Evolutionary conservation across 1,140 invertebrate species (phyloP), one percentile per base, ranked within the genome.

Genomic region (Pygmarrhopalites habei): DNA sequence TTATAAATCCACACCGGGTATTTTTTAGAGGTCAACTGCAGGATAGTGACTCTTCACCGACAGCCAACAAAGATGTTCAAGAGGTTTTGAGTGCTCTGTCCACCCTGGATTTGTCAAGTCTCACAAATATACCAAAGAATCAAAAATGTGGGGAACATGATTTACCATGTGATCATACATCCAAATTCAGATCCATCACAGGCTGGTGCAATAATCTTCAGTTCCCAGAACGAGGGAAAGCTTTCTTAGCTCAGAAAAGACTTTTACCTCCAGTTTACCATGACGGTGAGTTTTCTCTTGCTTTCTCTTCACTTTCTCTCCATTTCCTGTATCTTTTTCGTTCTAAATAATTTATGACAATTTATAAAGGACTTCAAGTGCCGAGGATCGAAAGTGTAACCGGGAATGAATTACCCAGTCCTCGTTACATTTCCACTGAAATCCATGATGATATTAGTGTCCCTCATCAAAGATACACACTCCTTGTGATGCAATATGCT

Each of bases 391-490:
- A 81, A 3, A 86, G 88, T 0, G 83, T 88, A 0, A 86, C 85
- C 0, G 90, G 90, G 14, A 76, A 76, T 0, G 81, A 82, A 1
- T 74, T 95, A 2, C 90, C 91, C 0, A 90, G 89, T 44, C 86
- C 90, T 0, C 79, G 92, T 59, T 78, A 87, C 0, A 82, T 95
- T 14, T 94, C 90, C 1, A 87, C 89, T 0, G 82, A 86, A 1
- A 88, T 95, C 43, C 92, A 95, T 75, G 86, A 88, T 1, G 90
- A 93, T 72, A 87, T 93, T 55, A 89, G 89, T 47, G 90, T 90
- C 73, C 78, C 90, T 7, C 87, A 90, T 71, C 86, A 85, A 3
- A 81, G 90, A 17, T 94, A 95, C 73, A 90, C 88, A 0, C 78
- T 93, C 19, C 90, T 92, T 84, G 82, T 89, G 3, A 94, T 94